Conservation (phyloP, 2,888 invertebrate genomes). For the Drosophila mettleri region DNA sequence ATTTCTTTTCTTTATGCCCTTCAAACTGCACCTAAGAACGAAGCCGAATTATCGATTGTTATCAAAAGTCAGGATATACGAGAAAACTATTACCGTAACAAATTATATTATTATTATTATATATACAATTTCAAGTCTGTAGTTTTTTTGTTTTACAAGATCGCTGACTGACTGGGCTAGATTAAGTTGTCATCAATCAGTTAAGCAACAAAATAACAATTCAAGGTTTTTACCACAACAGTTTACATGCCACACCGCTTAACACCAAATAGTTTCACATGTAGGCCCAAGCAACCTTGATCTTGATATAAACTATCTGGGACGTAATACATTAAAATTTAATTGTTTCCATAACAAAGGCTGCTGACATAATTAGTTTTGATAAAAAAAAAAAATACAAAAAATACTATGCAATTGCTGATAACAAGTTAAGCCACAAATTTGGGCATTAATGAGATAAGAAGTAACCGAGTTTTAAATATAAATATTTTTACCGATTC, state of each 20-base stretch:
- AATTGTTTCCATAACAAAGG: background rate
- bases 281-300: background rate
- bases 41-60: too few species aligned
- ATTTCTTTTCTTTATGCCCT: too few species aligned
- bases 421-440: constrained; percentile 22
- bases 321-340: background rate
- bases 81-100: too few species aligned
- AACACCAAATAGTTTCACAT: background rate
- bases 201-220: background rate
- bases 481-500: background rate
- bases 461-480: background rate
- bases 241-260: background rate
- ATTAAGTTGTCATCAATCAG: too few species aligned
- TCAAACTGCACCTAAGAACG: too few species aligned
- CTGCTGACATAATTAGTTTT: background rate
- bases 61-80: too few species aligned
- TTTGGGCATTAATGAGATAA: background rate
- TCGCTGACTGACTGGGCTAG: too few species aligned
- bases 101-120: too few species aligned
- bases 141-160: too few species aligned
- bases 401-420: background rate
- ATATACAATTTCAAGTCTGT: too few species aligned
- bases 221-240: background rate
- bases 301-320: background rate
- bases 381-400: background rate